Evolutionary conservation across 2,888 invertebrate species (phyloP), one percentile per base, ranked within the genome.

Genomic region (Gandaritis pyraliata): DNA sequence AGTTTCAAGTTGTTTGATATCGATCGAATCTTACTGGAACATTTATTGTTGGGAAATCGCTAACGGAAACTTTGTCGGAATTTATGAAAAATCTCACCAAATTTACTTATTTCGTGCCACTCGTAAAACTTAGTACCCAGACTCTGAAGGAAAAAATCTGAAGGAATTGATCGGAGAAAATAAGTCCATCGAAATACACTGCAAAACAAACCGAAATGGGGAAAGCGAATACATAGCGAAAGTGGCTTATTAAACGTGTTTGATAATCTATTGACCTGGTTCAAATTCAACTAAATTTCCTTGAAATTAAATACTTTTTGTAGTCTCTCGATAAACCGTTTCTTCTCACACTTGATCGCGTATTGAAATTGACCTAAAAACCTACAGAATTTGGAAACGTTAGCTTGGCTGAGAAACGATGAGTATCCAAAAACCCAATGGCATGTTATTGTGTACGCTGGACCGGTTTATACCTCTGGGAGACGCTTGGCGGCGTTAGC

Each of bases 181-280:
- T 4, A 38, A 6, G 6, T 29, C 15, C 13, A 36, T 5, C 15
- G 1, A 41, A 41, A 41, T 2, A 29, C 29, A n/a, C n/a, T n/a
- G n/a, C n/a, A n/a, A n/a, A n/a, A 15, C 15, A 41, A 36, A 46
- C 30, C 18, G 8, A 54, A 56, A 62, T 55, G 64, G 53, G 56
- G 65, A 67, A 62, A 59, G 30, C 60, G 49, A 63, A 68, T 56
- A 67, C 69, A 50, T 62, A 55, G 55, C 52, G 62, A 72, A 72
- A 71, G 67, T 63, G 58, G 56, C 49, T 47, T 58, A 61, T 68
- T 46, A 46, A 23, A 46, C 46, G 55, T 61, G 70, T 72, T 70
- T 48, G 43, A 56, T 51, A 45, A 53, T 50, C 61, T 29, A 58
- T 67, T 68, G 65, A 70, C 71, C 71, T 64, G 61, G 23, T 68